Evolutionary conservation across 2,797 vertebrate genomes (phyloP).

Genomic region (Tympanoctomys barrerae): DNA sequence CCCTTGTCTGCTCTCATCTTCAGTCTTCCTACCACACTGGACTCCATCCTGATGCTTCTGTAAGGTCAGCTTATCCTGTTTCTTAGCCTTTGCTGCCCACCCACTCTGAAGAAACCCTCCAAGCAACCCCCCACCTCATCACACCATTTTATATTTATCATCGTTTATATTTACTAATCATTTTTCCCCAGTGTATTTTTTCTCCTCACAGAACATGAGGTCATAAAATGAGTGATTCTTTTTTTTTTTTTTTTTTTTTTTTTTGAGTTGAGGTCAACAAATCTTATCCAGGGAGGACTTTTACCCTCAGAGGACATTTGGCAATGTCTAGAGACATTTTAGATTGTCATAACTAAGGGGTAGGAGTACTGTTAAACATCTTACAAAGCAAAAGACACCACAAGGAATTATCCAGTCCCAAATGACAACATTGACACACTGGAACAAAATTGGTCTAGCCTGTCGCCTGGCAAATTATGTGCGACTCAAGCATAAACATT

Average conservation of each 20-base stretch:
- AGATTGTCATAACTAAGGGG: not conserved
- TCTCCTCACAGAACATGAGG: conserved; percentile 6
- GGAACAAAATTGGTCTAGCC: not conserved
- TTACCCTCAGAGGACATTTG: not conserved
- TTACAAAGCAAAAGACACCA: not conserved
- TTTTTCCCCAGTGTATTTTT: not conserved
- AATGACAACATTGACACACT: not conserved
- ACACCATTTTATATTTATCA: not conserved
- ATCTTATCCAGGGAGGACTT: conserved; percentile 32
- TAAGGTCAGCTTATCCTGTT: not conserved
- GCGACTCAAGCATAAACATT: not conserved
- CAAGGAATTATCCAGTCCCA: not conserved
- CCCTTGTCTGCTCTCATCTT: not conserved
- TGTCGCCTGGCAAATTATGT: not conserved
- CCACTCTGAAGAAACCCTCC: not conserved
- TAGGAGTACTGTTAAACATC: not conserved
- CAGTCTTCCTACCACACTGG: not conserved
- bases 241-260: too few relatives aligned
- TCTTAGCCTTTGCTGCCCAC: not conserved
- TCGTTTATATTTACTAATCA: not conserved
- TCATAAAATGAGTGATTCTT: not conserved
- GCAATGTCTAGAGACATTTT: not conserved
- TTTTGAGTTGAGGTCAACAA: not conserved
- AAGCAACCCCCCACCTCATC: not conserved
- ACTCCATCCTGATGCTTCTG: not conserved